A percentile compares a stretch with the other conserved stretches of the same genome.
Evolutionary conservation across 2,113 vertebrate genomes (phyloP).

Genomic region (Megaceryle torquata): DNA sequence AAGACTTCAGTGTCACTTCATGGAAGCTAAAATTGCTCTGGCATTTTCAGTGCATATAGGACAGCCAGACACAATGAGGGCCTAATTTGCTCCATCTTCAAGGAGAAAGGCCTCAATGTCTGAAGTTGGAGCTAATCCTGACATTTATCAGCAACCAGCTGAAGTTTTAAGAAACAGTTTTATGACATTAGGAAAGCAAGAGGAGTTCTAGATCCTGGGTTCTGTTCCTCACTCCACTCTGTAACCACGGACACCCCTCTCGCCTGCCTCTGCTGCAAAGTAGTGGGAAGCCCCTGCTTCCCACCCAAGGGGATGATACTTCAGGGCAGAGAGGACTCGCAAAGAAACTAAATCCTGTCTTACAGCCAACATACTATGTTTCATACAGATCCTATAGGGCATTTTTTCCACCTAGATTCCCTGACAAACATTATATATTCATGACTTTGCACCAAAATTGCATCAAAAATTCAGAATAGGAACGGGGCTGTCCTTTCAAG

Average conservation of each 20-base stretch:
- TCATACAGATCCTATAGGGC: background rate
- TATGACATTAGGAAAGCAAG: background rate
- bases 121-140: background rate
- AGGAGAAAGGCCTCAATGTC: background rate
- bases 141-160: background rate
- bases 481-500: background rate
- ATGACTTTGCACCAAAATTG: background rate
- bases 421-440: accelerated
- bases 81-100: background rate
- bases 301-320: background rate
- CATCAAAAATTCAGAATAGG: background rate
- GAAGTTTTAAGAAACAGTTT: background rate
- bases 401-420: background rate
- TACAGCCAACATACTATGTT: background rate
- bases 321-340: background rate
- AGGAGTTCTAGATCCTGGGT: background rate
- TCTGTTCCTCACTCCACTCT: background rate
- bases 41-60: background rate
- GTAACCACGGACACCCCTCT: background rate
- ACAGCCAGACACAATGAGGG: background rate
- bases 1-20: background rate
- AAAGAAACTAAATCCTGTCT: background rate
- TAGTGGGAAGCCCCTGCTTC: background rate
- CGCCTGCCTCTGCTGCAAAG: background rate
- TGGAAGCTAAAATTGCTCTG: background rate